Evolutionary conservation across 1,140 invertebrate genomes (phyloP).

Genomic region (Apis dorsata): DNA sequence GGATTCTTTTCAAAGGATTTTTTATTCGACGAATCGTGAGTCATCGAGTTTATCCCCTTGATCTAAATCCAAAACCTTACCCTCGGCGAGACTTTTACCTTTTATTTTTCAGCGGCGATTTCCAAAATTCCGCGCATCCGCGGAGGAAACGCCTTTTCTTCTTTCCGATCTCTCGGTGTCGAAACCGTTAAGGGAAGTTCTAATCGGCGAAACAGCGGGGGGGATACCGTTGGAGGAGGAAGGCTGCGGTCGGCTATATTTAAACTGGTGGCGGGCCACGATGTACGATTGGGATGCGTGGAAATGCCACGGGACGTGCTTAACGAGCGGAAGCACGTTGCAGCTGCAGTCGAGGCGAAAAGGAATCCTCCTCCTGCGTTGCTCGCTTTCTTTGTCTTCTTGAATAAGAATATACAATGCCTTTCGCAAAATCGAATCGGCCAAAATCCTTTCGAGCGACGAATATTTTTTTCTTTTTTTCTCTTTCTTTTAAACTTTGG

Average conservation of each 20-base stretch:
- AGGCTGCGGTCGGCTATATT: conserved; percentile 58
- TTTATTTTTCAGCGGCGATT: neutral
- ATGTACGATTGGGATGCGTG: conserved; percentile 62
- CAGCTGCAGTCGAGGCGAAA: conserved; percentile 55
- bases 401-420: neutral
- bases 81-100: neutral
- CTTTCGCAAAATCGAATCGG: too few relatives aligned
- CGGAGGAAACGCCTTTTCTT: neutral
- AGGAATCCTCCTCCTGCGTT: conserved; percentile 6
- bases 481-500: neutral
- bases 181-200: conserved; percentile 24
- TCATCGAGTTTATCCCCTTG: neutral
- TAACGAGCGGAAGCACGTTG: conserved; percentile 67
- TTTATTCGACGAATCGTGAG: neutral
- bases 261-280: conserved; percentile 52
- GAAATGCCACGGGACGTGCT: conserved; percentile 64
- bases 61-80: neutral
- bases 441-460: neutral
- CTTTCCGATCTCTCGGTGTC: conserved; percentile 1
- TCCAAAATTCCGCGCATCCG: neutral
- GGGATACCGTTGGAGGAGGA: conserved; percentile 20
- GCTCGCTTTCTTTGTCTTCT: conserved; percentile 12
- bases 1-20: neutral
- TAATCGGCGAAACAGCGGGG: conserved; percentile 32
- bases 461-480: too few relatives aligned